Base-by-base conservation (phyloP, 2,888 invertebrate genomes). In the Drosophila rubida region DNA sequence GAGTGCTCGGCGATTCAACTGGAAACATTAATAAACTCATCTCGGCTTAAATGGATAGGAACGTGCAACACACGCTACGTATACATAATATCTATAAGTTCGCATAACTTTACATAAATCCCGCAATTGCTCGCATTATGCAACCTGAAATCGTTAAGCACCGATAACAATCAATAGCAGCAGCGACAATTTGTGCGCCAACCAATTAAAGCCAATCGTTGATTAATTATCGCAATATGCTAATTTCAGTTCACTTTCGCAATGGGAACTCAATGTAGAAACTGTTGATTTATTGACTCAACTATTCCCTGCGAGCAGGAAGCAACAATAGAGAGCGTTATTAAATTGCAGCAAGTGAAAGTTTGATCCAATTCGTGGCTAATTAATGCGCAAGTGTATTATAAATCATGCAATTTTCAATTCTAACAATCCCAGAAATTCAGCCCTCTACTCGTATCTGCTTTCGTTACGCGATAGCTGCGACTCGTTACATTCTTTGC, bases 1-100 rank as follows among this genome's bases (percentile, higher is more conserved):
- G 67, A 75, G 54, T n/a, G n/a, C n/a, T n/a, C n/a, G 22, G 42
- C 32, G 60, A 65, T 69, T 54, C 74, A 67, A 50, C 54, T 37
- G 25, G 45, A 50, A 27, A 39, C 48, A 57, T 60, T 60, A 57
- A 55, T 73, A 51, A 69, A 22, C 32, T 37, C 35, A 30, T 11
- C 62, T 54, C 35, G 35, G n/a, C 14, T 37, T 13, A 9, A 30
- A 16, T 23, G n/a, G 22, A 46, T 27, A 25, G 22, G 48, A 13
- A 32, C 42, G 25, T 72, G 70, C 62, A 74, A 74, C 58, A 68
- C 50, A 37, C 54, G 42, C 41, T 41, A 68, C 64, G 75, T 64
- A 75, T 75, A 64, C 64, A 51, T 61, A 73, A 73, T 69, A 13
- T 44, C 4, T 22, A 58, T 42, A 44, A 50, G 11, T 45, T 11